Evolutionary conservation across 92 coral and sea anemone genomes (phyloP).

Genomic region (Paragorgia papillata): DNA sequence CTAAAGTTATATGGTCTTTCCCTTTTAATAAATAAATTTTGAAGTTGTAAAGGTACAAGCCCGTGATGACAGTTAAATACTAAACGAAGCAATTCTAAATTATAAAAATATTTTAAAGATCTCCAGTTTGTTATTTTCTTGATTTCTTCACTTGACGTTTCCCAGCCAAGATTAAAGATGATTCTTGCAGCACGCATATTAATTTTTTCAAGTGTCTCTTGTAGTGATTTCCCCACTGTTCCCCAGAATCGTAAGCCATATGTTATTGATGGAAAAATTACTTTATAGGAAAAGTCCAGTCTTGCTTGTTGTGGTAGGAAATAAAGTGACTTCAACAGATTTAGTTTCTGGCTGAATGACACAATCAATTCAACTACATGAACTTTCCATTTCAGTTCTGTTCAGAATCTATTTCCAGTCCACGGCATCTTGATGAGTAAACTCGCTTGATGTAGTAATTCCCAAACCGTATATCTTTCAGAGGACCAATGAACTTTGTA

Average conservation of each 20-base stretch:
- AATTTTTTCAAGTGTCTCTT: constrained; percentile 42
- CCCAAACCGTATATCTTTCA: constrained; percentile 19
- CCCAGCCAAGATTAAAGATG: too few relatives aligned
- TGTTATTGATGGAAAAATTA: constrained; percentile 50
- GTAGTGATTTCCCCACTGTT: constrained; percentile 40
- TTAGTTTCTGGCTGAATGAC: constrained; percentile 30
- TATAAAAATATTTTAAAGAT: neutral
- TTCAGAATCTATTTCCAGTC: constrained; percentile 11
- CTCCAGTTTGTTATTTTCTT: neutral
- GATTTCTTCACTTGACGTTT: constrained; percentile 12
- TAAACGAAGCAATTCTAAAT: constrained; percentile 22
- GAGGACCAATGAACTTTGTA: constrained; percentile 35
- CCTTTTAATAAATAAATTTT: too few relatives aligned
- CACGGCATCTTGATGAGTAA: constrained; percentile 2
- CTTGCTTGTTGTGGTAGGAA: constrained; percentile 26
- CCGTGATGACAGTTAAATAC: constrained; percentile 25
- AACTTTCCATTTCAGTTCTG: constrained; percentile 1
- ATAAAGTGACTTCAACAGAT: constrained; percentile 39
- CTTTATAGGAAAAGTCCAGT: constrained; percentile 47
- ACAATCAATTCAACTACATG: neutral
- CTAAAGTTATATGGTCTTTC: too few relatives aligned
- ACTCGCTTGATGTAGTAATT: neutral
- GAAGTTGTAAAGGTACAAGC: too few relatives aligned
- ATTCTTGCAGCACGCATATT: constrained; percentile 50
- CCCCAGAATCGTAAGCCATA: constrained; percentile 40